Percentiles rank a stretch among this genome's conserved stretches.
phyloP scores from a whole-genome alignment of 2,113 vertebrate species.

The Pycnonotus jocosus region DNA sequence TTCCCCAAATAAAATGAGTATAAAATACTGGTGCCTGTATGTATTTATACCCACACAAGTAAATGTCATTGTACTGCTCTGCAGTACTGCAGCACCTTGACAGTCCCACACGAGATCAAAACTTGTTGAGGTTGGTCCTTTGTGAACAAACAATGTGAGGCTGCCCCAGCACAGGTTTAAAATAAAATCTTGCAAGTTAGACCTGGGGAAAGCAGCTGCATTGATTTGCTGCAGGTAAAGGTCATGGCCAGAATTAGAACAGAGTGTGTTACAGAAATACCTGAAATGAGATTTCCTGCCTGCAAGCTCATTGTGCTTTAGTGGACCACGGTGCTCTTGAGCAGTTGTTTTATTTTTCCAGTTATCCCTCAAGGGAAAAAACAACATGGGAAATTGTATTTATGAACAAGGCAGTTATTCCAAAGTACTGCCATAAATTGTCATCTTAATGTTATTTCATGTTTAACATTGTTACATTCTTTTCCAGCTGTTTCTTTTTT shows the following conservation, averaged over 20 bases:
- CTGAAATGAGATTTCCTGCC: background rate
- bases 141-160: background rate
- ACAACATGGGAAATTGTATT: background rate
- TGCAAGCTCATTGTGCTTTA: background rate
- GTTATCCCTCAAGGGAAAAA: background rate
- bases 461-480: background rate
- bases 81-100: background rate
- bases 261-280: background rate
- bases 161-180: background rate
- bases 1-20: background rate
- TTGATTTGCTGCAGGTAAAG: background rate
- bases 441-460: background rate
- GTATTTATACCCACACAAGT: background rate
- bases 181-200: background rate
- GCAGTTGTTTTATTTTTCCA: background rate
- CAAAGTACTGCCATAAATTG: background rate
- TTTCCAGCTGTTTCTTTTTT: background rate
- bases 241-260: background rate
- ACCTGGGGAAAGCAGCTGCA: background rate
- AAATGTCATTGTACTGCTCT: background rate
- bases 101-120: background rate
- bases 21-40: background rate
- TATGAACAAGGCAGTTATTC: background rate
- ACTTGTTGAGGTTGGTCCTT: background rate
- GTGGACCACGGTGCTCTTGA: background rate